These are phyloP conservation scores for Stratiomys singularior DNA, from an alignment of 2,888 invertebrate genomes.

Conservation along the genomic window DNA sequence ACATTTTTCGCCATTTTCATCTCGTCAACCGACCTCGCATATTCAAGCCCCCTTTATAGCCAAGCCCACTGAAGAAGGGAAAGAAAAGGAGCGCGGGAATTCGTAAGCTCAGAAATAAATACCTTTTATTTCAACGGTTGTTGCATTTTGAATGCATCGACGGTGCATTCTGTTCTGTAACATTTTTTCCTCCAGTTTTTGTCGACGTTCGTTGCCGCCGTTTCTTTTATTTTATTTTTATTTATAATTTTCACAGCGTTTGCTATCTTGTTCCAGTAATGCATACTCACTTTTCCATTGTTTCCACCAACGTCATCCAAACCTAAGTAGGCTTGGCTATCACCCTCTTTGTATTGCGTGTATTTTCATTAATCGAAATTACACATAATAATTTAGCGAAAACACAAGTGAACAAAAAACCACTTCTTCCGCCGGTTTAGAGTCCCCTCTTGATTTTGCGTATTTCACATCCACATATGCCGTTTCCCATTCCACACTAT, in stretches of 20 bases:
- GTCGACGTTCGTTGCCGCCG: background rate
- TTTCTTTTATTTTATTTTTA: background rate
- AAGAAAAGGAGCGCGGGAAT: background rate
- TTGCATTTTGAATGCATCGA: slow-evolving; percentile 2
- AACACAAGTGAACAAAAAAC: background rate
- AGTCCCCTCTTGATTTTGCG: background rate
- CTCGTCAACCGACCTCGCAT: slow-evolving; percentile 20
- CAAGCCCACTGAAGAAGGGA: background rate
- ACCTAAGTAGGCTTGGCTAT: background rate
- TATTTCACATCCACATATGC: background rate
- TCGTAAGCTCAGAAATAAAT: background rate
- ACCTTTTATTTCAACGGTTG: slow-evolving; percentile 34
- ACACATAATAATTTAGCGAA: slow-evolving; percentile 40
- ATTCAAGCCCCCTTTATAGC: background rate
- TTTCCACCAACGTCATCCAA: background rate
- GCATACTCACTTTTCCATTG: background rate
- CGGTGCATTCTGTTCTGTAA: slow-evolving; percentile 10
- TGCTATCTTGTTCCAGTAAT: background rate
- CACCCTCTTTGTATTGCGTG: slow-evolving; percentile 9
- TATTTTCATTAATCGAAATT: slow-evolving; percentile 11
- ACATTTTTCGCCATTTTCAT: slow-evolving; percentile 33
- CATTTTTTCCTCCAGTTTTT: background rate
- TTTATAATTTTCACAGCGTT: background rate
- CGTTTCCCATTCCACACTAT: background rate
- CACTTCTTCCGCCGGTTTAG: background rate